These are phyloP conservation scores for Camelus bactrianus DNA, from an alignment of 2,113 vertebrate species.

Conservation along the genomic window DNA sequence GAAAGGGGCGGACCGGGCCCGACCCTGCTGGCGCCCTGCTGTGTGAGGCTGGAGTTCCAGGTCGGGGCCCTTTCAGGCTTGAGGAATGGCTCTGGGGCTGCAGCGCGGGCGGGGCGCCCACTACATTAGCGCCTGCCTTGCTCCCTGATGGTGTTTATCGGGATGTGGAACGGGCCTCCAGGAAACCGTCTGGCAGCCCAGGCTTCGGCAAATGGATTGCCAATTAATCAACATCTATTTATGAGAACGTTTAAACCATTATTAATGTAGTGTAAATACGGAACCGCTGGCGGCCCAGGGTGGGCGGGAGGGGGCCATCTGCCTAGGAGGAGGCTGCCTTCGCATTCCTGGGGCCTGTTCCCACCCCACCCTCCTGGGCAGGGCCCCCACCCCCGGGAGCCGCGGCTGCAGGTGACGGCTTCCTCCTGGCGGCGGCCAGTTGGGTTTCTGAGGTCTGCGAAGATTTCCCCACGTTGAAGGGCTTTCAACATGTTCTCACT, in stretches of 20 bases:
- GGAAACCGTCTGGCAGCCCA: constrained; percentile 89
- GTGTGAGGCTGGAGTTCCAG: not conserved
- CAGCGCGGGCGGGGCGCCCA: constrained; percentile 57
- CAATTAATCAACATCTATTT: constrained; percentile 93
- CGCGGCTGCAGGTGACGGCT: constrained; percentile 76
- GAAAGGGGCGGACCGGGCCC: not conserved
- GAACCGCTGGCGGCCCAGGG: constrained; percentile 83
- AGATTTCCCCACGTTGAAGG: not conserved
- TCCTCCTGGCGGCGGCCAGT: constrained; percentile 58
- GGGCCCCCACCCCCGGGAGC: constrained; percentile 77
- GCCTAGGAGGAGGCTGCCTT: constrained; percentile 82
- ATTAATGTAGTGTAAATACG: constrained; percentile 92
- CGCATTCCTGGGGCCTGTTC: constrained; percentile 87
- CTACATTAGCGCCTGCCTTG: constrained; percentile 87
- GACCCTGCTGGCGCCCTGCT: not conserved
- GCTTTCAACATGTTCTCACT: constrained; percentile 9
- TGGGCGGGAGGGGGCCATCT: constrained; percentile 84
- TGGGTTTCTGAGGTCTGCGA: not conserved
- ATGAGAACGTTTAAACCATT: constrained; percentile 92
- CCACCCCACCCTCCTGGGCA: constrained; percentile 82
- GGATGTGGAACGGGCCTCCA: constrained; percentile 87
- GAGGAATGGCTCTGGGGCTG: constrained; percentile 76
- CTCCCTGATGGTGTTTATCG: constrained; percentile 86
- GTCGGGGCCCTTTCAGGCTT: constrained; percentile 56
- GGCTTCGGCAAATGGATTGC: constrained; percentile 90